Evolutionary conservation across 2,113 vertebrate genomes (phyloP).

Genomic region (Ceyx margarethae): DNA sequence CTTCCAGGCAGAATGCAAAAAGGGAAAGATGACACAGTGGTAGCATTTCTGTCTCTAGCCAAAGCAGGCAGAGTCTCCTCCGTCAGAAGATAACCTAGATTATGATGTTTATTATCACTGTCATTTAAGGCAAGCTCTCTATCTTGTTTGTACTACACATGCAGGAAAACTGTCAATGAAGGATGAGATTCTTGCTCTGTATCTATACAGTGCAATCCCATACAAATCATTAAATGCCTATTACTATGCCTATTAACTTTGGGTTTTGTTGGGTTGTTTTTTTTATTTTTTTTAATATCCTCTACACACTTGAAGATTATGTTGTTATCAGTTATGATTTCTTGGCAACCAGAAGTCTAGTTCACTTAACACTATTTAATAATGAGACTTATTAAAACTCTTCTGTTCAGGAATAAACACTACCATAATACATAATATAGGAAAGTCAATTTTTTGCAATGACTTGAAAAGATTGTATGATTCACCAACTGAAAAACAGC

Average conservation of each 20-base stretch:
- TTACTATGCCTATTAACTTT: neutral
- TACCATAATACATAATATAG: neutral
- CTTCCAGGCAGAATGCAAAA: neutral
- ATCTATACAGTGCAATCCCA: neutral
- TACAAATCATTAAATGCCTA: neutral
- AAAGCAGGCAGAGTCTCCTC: neutral
- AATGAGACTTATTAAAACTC: conserved; percentile 23
- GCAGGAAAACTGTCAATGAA: neutral
- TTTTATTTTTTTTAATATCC: neutral
- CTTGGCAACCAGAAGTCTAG: conserved; percentile 15
- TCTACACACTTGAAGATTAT: neutral
- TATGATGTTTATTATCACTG: neutral
- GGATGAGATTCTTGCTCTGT: neutral
- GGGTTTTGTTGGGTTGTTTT: neutral
- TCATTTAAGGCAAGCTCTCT: neutral
- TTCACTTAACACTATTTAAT: conserved; percentile 41
- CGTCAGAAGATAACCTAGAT: neutral
- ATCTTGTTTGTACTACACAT: neutral
- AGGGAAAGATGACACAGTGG: neutral
- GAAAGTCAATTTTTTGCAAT: conserved; percentile 7
- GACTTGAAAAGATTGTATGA: neutral
- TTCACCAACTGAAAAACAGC: neutral
- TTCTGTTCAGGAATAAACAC: conserved; percentile 8
- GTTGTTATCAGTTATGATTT: neutral
- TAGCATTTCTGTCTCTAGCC: neutral